phyloP scores from a whole-genome alignment of 2,888 invertebrate species.

The Seira ritae region DNA sequence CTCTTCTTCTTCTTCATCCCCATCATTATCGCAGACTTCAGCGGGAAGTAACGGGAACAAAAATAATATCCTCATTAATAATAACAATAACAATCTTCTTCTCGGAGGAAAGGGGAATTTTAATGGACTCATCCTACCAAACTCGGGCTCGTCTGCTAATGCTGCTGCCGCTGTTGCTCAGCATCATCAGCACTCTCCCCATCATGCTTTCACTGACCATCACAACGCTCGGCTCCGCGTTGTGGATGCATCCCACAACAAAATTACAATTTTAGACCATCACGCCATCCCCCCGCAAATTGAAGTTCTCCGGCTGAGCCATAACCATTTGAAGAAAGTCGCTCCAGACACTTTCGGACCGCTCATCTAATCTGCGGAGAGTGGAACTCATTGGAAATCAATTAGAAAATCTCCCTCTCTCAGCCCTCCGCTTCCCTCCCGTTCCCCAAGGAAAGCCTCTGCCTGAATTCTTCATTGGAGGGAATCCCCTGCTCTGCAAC shows the following conservation, averaged over 20 bases:
- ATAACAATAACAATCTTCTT: background rate
- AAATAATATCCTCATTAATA: slow-evolving; percentile 22
- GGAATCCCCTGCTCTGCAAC: slow-evolving; percentile 90
- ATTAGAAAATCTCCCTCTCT: slow-evolving; percentile 83
- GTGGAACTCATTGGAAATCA: slow-evolving; percentile 87
- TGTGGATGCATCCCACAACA: slow-evolving; percentile 74
- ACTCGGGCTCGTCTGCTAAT: slow-evolving; percentile 19
- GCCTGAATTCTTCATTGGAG: slow-evolving; percentile 87
- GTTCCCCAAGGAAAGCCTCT: slow-evolving; percentile 83
- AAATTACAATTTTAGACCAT: slow-evolving; percentile 74
- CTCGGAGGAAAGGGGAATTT: slow-evolving; percentile 37
- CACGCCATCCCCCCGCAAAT: slow-evolving; percentile 75
- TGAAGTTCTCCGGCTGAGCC: slow-evolving; percentile 78
- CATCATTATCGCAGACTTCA: slow-evolving; percentile 71
- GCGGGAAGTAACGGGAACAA: slow-evolving; percentile 26
- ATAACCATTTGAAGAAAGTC: slow-evolving; percentile 87
- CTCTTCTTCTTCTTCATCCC: too few relatives aligned
- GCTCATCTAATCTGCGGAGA: slow-evolving; percentile 81
- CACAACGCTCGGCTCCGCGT: slow-evolving; percentile 72
- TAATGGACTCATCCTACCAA: background rate
- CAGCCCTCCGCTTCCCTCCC: slow-evolving; percentile 83
- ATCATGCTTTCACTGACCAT: slow-evolving; percentile 40
- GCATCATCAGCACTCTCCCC: slow-evolving; percentile 26
- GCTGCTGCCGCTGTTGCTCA: too few relatives aligned
- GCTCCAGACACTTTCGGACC: slow-evolving; percentile 73